phyloP scores from a whole-genome alignment of 2,113 vertebrate species.

The Hydropotes inermis region DNA sequence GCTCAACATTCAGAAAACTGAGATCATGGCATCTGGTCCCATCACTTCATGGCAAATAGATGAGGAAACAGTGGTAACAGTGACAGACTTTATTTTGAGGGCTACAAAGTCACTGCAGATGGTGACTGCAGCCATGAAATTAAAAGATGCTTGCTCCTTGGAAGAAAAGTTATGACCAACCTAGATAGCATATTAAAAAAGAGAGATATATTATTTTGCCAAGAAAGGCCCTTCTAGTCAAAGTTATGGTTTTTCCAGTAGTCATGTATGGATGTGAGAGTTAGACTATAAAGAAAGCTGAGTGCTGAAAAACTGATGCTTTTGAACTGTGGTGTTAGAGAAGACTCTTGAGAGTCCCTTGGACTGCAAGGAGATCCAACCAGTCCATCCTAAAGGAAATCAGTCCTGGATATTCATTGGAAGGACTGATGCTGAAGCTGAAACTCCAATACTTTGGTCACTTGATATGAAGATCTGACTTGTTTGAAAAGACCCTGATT shows the following conservation, averaged over 20 bases:
- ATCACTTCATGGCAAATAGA: neutral
- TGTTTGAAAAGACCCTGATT: accelerated
- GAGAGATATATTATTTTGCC: neutral
- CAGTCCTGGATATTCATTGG: neutral
- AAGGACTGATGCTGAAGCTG: neutral
- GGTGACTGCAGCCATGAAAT: neutral
- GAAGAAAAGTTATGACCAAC: neutral
- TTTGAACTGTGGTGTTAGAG: neutral
- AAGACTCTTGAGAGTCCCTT: neutral
- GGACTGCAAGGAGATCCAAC: neutral
- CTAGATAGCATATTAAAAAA: neutral
- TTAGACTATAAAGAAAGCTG: neutral
- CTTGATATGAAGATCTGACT: neutral
- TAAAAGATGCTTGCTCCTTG: neutral
- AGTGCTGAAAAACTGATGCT: accelerated
- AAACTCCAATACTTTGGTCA: neutral
- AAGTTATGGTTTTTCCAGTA: neutral
- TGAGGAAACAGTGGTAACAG: neutral
- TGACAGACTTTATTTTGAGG: neutral
- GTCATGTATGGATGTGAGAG: neutral
- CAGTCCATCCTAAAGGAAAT: neutral
- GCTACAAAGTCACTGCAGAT: neutral
- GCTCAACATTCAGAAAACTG: neutral
- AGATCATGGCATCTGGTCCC: neutral
- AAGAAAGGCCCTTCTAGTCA: neutral